phyloP scores from a whole-genome alignment of 2,888 invertebrate genomes.

The Apamea epomidion region DNA sequence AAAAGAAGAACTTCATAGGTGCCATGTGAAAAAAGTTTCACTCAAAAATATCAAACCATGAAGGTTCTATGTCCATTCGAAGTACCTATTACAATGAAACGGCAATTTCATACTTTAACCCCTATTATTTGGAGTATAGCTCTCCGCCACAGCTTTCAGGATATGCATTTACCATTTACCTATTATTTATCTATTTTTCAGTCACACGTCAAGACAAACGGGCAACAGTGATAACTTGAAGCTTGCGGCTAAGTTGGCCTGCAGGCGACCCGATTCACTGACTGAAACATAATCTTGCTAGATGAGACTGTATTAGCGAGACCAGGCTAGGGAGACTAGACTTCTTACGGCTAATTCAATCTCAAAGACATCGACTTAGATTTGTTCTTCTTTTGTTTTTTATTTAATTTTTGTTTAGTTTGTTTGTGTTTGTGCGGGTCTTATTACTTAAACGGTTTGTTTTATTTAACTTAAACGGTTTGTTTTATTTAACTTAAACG shows the following conservation, averaged over 20 bases:
- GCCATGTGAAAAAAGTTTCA: too few relatives aligned
- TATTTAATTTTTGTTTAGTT: neutral
- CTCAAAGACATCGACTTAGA: constrained; percentile 15
- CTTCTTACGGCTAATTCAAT: constrained; percentile 33
- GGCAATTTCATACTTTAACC: too few relatives aligned
- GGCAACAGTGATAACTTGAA: constrained; percentile 38
- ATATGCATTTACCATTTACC: neutral
- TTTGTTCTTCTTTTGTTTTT: constrained; percentile 14
- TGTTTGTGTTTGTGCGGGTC: constrained; percentile 8
- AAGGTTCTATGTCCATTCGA: too few relatives aligned
- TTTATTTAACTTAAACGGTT: neutral
- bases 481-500: too few relatives aligned
- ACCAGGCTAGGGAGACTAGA: constrained; percentile 20
- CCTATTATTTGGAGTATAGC: too few relatives aligned
- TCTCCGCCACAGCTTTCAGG: too few relatives aligned
- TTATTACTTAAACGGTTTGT: neutral
- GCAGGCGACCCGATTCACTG: constrained; percentile 15
- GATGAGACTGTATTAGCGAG: constrained; percentile 42
- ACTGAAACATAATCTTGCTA: constrained; percentile 53
- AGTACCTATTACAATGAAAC: too few relatives aligned
- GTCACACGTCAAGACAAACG: constrained; percentile 13
- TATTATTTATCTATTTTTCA: neutral
- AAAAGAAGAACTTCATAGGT: too few relatives aligned
- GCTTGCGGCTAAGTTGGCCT: constrained; percentile 33
- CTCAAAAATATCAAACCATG: too few relatives aligned